A percentile compares a stretch with the other conserved stretches of the same genome.
Evolutionary conservation across 35 echinoderm and acorn worm species (phyloP).

Genomic region (Lytechinus pictus): DNA sequence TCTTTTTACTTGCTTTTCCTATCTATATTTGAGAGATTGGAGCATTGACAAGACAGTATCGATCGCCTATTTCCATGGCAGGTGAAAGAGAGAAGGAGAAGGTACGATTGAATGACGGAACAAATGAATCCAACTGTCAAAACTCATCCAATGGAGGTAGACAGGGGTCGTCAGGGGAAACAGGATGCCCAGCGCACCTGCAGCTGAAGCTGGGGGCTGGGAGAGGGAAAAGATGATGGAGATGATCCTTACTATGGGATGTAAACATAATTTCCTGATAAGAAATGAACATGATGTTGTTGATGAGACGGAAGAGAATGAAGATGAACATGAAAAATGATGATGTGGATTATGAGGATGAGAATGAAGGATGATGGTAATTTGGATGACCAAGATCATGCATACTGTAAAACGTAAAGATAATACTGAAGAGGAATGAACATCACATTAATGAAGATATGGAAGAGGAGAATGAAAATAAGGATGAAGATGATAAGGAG

Average conservation of each 20-base stretch:
- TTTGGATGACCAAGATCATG: background rate
- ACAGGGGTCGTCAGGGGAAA: slow-evolving; percentile 14
- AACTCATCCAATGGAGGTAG: slow-evolving; percentile 42
- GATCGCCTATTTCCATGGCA: slow-evolving; percentile 47
- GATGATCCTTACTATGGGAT: background rate
- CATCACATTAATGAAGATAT: background rate
- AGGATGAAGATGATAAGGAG: background rate
- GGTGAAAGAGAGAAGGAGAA: slow-evolving; percentile 44
- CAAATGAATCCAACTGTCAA: slow-evolving; percentile 59
- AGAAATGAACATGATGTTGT: background rate
- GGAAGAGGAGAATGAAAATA: background rate
- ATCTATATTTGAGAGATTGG: background rate
- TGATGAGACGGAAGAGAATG: background rate
- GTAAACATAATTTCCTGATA: background rate
- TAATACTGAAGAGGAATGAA: background rate
- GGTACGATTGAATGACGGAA: slow-evolving; percentile 44
- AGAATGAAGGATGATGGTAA: background rate
- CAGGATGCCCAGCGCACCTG: slow-evolving; percentile 42
- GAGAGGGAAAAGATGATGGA: slow-evolving; percentile 24
- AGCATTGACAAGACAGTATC: slow-evolving; percentile 26
- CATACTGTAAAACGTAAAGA: background rate
- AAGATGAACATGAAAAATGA: background rate
- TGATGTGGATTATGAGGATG: background rate
- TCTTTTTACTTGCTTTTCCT: background rate
- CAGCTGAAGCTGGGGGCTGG: slow-evolving; percentile 22